phyloP scores from a whole-genome alignment of 1,140 invertebrate genomes.

The Rhagoletis zephyria region DNA sequence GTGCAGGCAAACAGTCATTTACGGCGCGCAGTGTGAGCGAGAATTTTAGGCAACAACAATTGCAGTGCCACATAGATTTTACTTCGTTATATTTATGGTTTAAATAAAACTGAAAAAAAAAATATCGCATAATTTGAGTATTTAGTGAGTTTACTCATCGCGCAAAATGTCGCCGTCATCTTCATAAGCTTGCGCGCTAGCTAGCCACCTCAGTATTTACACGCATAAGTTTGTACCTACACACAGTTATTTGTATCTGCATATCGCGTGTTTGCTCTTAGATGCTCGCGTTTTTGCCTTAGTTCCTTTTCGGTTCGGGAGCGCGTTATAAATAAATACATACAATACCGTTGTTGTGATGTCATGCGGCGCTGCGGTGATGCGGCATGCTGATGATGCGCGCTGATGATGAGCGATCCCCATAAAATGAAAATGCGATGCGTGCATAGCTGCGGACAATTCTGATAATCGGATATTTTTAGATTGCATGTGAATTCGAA shows the following conservation, averaged over 20 bases:
- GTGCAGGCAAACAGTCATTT: neutral
- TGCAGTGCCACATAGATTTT: neutral
- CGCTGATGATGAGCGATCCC: neutral
- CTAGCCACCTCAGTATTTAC: neutral
- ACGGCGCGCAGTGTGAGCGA: neutral
- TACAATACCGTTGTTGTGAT: conserved; percentile 4
- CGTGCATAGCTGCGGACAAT: conserved; percentile 49
- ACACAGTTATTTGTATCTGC: neutral
- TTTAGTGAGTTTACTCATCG: conserved; percentile 8
- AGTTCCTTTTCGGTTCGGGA: neutral
- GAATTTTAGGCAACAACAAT: neutral
- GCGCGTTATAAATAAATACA: conserved; percentile 30
- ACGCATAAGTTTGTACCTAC: neutral
- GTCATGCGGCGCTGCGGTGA: conserved; percentile 11
- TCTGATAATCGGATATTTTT: conserved; percentile 47
- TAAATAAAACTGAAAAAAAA: neutral
- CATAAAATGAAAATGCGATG: conserved; percentile 30
- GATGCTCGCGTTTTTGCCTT: neutral
- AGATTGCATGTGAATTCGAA: conserved; percentile 48
- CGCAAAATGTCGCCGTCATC: neutral
- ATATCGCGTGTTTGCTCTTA: neutral
- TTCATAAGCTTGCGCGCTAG: neutral
- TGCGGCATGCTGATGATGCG: conserved; percentile 14
- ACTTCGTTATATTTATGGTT: conserved; percentile 11
- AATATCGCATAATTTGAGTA: conserved; percentile 18